phyloP scores from a whole-genome alignment of 1,140 invertebrate species.

The Pseudomyrmex concolor region DNA sequence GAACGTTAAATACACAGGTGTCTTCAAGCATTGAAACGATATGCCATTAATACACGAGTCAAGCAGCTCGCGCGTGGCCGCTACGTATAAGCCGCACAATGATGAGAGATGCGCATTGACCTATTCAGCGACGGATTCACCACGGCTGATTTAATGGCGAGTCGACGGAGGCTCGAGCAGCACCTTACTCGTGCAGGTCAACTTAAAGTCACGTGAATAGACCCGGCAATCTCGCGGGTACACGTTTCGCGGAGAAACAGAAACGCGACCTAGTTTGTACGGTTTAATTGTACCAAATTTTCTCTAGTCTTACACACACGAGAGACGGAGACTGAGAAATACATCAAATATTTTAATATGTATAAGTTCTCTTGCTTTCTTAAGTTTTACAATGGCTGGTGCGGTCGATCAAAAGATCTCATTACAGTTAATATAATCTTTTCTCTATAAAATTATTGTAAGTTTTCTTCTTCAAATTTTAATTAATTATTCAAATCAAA shows the following conservation, averaged over 20 bases:
- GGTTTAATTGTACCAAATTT: too few relatives aligned
- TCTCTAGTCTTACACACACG: too few relatives aligned
- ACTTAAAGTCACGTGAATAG: conserved; percentile 61
- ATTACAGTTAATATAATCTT: too few relatives aligned
- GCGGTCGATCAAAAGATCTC: too few relatives aligned
- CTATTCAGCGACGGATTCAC: conserved; percentile 73
- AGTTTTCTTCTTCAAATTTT: too few relatives aligned
- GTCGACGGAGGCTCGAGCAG: conserved; percentile 55
- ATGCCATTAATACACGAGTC: conserved; percentile 56
- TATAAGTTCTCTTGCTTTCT: not conserved
- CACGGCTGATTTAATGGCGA: conserved; percentile 69
- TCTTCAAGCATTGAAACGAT: conserved; percentile 57
- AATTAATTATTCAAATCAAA: too few relatives aligned
- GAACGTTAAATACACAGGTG: conserved; percentile 18
- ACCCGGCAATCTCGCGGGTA: not conserved
- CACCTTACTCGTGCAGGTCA: conserved; percentile 56
- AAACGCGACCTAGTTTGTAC: conserved; percentile 13
- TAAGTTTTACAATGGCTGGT: too few relatives aligned
- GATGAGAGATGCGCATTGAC: conserved; percentile 75
- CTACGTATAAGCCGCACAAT: conserved; percentile 53
- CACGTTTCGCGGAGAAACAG: not conserved
- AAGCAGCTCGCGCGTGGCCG: conserved; percentile 9
- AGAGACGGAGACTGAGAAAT: too few relatives aligned
- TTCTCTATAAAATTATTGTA: too few relatives aligned
- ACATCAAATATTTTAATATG: conserved; percentile 1